These are phyloP conservation scores for Dendroctonus ponderosae DNA, from an alignment of 1,140 invertebrate genomes.

Conservation along the genomic window DNA sequence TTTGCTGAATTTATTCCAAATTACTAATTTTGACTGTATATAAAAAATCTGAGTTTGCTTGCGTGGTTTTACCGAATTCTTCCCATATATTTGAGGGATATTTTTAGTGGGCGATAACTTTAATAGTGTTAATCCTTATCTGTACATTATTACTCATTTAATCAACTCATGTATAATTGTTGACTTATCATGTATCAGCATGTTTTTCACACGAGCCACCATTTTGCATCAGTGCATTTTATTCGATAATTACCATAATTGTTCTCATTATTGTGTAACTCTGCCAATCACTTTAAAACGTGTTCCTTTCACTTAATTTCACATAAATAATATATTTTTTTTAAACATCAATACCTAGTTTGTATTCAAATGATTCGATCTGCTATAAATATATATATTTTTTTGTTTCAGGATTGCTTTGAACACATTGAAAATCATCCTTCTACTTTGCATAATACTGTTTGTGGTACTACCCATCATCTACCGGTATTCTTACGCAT, in stretches of 20 bases:
- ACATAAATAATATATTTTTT: neutral
- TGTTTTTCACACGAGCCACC: neutral
- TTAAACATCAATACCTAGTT: neutral
- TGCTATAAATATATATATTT: neutral
- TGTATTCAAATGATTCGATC: neutral
- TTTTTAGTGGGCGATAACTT: no score
- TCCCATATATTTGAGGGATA: no score
- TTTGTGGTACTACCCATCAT: conserved; percentile 33
- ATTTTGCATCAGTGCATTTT: neutral
- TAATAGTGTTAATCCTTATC: no score
- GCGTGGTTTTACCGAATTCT: no score
- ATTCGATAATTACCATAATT: neutral
- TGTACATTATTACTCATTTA: no score
- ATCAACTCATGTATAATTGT: no score
- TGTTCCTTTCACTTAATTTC: neutral
- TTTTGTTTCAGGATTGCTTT: conserved; percentile 37
- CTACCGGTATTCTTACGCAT: conserved; percentile 32
- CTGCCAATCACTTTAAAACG: neutral
- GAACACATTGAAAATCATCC: conserved; percentile 27
- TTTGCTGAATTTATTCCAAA: no score
- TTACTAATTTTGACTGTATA: no score
- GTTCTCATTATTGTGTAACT: neutral
- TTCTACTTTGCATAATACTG: conserved; percentile 24
- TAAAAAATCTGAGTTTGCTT: no score
- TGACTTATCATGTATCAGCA: no score